Percentiles rank a stretch among this genome's conserved stretches.
Conservation (phyloP, 2,797 vertebrate species). For the Aplochiton taeniatus region DNA sequence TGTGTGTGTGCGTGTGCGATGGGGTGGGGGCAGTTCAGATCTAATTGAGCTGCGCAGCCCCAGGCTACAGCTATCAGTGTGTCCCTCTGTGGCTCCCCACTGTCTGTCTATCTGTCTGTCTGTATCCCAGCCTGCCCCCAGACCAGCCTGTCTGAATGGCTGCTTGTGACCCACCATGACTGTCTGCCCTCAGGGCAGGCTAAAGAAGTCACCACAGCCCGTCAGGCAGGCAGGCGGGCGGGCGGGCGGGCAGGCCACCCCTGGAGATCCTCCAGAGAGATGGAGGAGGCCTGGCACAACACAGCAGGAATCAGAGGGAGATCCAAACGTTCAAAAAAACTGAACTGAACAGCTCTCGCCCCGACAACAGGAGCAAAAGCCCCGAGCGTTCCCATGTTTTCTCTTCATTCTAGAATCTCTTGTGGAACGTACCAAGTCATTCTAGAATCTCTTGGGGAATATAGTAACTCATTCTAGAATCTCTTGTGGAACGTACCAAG, state of each 20-base stretch:
- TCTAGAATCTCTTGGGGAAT: too few species aligned
- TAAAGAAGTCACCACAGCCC: too few species aligned
- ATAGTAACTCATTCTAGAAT: too few species aligned
- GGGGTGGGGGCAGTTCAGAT: background rate
- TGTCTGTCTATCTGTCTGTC: conserved; percentile 28
- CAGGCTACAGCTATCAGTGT: background rate
- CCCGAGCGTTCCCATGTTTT: too few species aligned
- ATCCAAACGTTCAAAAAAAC: background rate
- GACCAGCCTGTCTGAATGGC: conserved; percentile 39
- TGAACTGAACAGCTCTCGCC: background rate
- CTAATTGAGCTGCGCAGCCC: conserved; percentile 59
- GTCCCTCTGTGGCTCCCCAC: conserved; percentile 44
- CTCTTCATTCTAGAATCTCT: too few species aligned
- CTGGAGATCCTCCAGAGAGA: conserved; percentile 31
- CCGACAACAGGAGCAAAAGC: too few species aligned
- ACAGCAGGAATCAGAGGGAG: conserved; percentile 20
- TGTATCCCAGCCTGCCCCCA: conserved; percentile 9
- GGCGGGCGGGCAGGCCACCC: conserved; percentile 57
- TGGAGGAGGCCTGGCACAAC: conserved; percentile 11
- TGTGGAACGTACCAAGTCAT: too few species aligned
- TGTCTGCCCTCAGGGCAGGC: conserved; percentile 45
- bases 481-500: too few species aligned
- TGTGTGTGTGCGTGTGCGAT: background rate
- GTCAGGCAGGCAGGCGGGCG: conserved; percentile 31
- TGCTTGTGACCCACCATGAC: conserved; percentile 27